Base-by-base conservation (phyloP, 2,797 vertebrate species). In the Podarcis siculus region DNA sequence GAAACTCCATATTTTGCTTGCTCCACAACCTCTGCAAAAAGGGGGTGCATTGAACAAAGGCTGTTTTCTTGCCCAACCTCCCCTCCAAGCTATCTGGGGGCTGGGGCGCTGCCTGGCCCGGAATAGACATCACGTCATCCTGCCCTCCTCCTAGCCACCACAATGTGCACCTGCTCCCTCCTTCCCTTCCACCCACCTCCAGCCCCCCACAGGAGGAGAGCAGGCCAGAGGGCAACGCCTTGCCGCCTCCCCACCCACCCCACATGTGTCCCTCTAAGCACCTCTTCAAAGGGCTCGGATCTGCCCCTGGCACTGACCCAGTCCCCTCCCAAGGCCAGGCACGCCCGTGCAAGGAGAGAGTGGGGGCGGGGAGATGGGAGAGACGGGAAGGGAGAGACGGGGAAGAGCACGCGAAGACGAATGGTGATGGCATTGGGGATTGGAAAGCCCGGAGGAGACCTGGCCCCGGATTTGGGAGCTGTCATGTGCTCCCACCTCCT, bases 61-160 rank as follows among this genome's bases (percentile, higher is more conserved):
- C 19, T n/a, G 27, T 49, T 55, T n/a, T 55, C 12, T 15, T 61
- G 35, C 15, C 61, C 30, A 32, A 37, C 32, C 64, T 72, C 13
- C 19, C 35, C 32, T 10, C 55, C 35, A 49, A 77, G 30, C 64
- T n/a, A 84, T 37, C 87, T 3, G 37, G 80, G 93, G 93, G 75
- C 88, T 2, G 35, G 82, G 93, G 93, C 94, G 75, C 95, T 92
- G 93, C 90, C 90, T 89, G 90, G 92, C 93, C 92, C 90, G 82
- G 93, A 95, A 95, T 94, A 95, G 95, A 94, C 96, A 96, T 96
- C 94, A 95, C 96, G 95, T 96, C 96, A 96, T 96, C 86, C 91
- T 73, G 83, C 71, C 49, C 37, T 30, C 23, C 55, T 79, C 76
- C 90, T 87, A 91, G 93, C 93, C 93, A 92, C 92, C 93, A 64